Evolutionary conservation across 1,140 invertebrate species (phyloP), one percentile per base, ranked within the genome.

Genomic region (Heliconius hewitsoni): DNA sequence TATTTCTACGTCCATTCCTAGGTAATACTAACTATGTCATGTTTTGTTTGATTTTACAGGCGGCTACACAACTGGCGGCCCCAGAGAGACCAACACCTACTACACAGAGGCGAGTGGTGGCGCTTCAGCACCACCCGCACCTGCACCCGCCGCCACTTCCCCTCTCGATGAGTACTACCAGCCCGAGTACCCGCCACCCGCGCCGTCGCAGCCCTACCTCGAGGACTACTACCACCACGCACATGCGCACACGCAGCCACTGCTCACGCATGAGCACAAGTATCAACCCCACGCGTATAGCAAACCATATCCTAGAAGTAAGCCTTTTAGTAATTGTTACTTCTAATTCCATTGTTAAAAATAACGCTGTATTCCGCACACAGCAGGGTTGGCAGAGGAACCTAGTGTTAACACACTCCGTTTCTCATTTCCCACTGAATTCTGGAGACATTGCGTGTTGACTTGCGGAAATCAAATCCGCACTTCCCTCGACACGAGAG

Each of bases 221-320:
- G 92, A 95, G 77, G 92, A 93, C 66, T 93, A 94, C 85, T 91
- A 93, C 85, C 92, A 92, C 81, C 93, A 94, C 85, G 88, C 90
- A 74, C 93, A 94, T 96, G 85, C 96, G 97, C 70, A 98, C 82
- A 94, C 96, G 83, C 96, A 96, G 82, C 91, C 95, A 23, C 90
- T 96, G 79, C 96, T 96, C 81, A 87, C 95, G 30, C 93, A 96
- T 83, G 96, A 97, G 87, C 95, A 95, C 81, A 97, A 97, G 85
- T 97, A 97, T 90, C 96, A 96, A 85, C 96, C 96, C 16, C 95
- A 96, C 85, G 93, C 95, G 66, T 96, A 96, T 86, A 96, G 95
- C 85, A 97, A 97, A 92, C 96, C 95, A 84, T 97, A 96, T 88
- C 95, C 96, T 57, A 95, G 96, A 95, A 95, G 96, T 97, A 84